Evolutionary conservation across 1,140 invertebrate genomes (phyloP).

Genomic region (Ceratina japonica): DNA sequence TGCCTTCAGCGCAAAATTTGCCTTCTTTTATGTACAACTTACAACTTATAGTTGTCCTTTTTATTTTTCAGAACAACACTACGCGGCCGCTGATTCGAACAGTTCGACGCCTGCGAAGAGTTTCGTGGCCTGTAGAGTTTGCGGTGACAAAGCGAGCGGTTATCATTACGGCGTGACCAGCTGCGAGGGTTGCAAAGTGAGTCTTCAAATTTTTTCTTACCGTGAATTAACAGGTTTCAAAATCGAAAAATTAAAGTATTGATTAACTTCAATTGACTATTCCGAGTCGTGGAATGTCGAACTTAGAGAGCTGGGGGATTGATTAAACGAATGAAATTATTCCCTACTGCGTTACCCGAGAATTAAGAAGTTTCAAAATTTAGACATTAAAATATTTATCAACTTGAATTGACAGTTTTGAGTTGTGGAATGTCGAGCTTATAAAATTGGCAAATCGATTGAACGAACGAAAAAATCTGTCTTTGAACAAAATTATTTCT

Average conservation of each 20-base stretch:
- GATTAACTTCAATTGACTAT: not conserved
- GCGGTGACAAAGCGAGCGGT: slow-evolving; percentile 98
- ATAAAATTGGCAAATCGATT: not conserved
- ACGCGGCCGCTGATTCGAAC: slow-evolving; percentile 89
- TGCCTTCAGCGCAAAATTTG: slow-evolving; percentile 13
- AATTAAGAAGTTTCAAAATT: not conserved
- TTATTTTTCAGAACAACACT: slow-evolving; percentile 86
- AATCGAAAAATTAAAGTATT: not conserved
- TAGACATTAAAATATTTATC: not conserved
- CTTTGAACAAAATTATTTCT: no score
- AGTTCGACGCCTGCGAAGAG: slow-evolving; percentile 87
- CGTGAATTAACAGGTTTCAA: no score
- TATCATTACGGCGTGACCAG: slow-evolving; percentile 99
- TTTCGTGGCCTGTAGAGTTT: slow-evolving; percentile 97
- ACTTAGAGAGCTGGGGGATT: no score
- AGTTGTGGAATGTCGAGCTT: no score
- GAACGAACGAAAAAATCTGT: not conserved
- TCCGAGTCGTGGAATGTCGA: no score
- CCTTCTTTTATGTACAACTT: not conserved
- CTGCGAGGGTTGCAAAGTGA: slow-evolving; percentile 99
- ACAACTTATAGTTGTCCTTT: slow-evolving; percentile 17
- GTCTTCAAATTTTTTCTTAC: slow-evolving; percentile 62
- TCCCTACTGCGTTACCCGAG: not conserved
- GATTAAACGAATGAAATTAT: not conserved
- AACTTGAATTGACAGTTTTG: not conserved